Base-by-base conservation (phyloP, 2,797 vertebrate genomes). In the Sciurus carolinensis region DNA sequence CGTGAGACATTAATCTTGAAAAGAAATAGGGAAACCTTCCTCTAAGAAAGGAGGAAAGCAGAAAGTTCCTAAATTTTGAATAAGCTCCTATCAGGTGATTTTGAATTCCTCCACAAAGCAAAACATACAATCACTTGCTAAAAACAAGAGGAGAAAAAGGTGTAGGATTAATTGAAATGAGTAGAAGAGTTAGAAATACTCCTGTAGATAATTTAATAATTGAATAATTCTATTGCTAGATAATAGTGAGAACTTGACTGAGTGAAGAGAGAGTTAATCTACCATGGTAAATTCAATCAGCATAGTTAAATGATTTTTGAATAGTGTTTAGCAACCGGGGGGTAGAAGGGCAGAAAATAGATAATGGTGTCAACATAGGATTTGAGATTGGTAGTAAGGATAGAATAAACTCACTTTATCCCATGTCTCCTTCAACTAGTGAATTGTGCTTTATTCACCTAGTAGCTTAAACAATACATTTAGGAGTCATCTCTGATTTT, bases 231-330 rank as follows among this genome's bases (percentile, higher is more conserved):
- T 59, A 62, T 67, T 81, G 47, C 24, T 75, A 76, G 67, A 59
- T 42, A 90, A 87, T 7, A 85, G 17, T 92, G 39, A 86, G 67
- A 81, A 81, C 13, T 15, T 10, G 86, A 59, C 47, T 76, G 28
- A 62, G 80, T 92, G 36, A 89, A 85, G 62, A 95, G 26, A 84
- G 30, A 73, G 75, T 75, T 15, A 71, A 52, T 85, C 28, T 62
- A 69, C 13, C 18, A 22, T 30, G 42, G 52, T 76, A 20, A 47
- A 79, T 79, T 11, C 39, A 47, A 72, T 93, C 28, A 90, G 7
- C 22, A 90, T 14, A 62, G 62, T 67, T 62, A 71, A 92, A 59
- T 47, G 9, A 62, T 92, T 75, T 57, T 52, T 88, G 24, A 85
- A 12, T 52, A 83, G 13, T 67, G 11, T 50, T 90, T 92, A 85